These are phyloP conservation scores for Pemphredon lugubris DNA, from an alignment of 2,888 invertebrate genomes.

Conservation along the genomic window DNA sequence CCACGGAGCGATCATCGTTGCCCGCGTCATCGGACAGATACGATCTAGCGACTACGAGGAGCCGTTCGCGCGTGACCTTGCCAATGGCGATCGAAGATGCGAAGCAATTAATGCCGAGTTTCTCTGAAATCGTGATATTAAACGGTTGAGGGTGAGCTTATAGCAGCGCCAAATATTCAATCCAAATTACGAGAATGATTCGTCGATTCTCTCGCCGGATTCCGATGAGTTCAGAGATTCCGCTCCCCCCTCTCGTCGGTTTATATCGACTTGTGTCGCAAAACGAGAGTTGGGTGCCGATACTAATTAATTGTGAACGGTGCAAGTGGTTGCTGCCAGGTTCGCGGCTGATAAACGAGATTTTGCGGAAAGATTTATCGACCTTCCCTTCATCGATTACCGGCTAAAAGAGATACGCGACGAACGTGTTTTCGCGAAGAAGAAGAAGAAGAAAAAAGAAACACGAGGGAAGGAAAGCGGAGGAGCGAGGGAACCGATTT, in stretches of 20 bases:
- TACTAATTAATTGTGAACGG: slow-evolving; percentile 57
- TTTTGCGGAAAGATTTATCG: slow-evolving; percentile 40
- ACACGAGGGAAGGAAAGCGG: background rate
- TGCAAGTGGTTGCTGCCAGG: slow-evolving; percentile 40
- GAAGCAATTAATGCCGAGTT: slow-evolving; percentile 56
- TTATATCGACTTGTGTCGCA: too few relatives aligned
- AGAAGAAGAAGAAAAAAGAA: slow-evolving; percentile 8
- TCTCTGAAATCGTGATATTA: slow-evolving; percentile 11
- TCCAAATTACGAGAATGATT: background rate
- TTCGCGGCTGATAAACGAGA: slow-evolving; percentile 39
- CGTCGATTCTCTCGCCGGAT: background rate
- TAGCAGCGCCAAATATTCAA: background rate
- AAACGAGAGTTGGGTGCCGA: slow-evolving; percentile 36
- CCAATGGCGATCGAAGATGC: slow-evolving; percentile 41
- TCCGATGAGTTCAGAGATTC: background rate
- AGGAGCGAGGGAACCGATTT: slow-evolving; percentile 6
- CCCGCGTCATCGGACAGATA: slow-evolving; percentile 63
- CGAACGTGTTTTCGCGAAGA: slow-evolving; percentile 10
- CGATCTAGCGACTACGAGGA: slow-evolving; percentile 61
- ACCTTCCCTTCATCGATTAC: slow-evolving; percentile 26
- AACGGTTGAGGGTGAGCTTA: background rate
- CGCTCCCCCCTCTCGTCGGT: slow-evolving; percentile 15
- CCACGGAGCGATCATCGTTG: slow-evolving; percentile 54
- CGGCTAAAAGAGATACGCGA: slow-evolving; percentile 8
- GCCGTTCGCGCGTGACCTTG: slow-evolving; percentile 62